Percentiles rank a stretch among this genome's conserved stretches.
These are phyloP conservation scores for Callosobruchus maculatus DNA, from an alignment of 2,888 invertebrate species.

Conservation along the genomic window DNA sequence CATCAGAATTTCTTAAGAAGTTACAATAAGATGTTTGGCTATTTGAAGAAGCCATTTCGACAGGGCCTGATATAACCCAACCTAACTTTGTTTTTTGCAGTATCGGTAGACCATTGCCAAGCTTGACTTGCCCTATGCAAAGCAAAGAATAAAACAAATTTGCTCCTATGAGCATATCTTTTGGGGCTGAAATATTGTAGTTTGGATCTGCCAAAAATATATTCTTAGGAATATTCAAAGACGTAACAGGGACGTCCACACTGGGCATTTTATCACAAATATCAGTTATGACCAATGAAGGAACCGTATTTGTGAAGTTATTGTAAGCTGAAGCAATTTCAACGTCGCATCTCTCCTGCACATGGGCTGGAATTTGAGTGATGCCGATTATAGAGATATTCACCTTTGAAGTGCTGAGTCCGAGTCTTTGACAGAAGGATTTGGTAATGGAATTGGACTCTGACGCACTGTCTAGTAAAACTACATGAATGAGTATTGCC, in stretches of 20 bases:
- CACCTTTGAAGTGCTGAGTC: not conserved
- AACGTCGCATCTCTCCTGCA: not conserved
- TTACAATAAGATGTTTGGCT: no score
- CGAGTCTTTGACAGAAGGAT: not conserved
- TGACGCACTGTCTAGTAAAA: not conserved
- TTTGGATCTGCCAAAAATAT: no score
- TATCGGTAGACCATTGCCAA: not conserved
- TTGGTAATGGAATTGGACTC: not conserved
- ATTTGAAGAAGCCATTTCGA: not conserved
- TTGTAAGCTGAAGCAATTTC: not conserved
- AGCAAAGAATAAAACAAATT: not conserved
- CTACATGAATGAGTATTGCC: not conserved
- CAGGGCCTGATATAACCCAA: slow-evolving; percentile 1
- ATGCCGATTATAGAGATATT: not conserved
- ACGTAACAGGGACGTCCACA: no score
- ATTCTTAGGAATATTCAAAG: no score
- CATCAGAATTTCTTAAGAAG: no score
- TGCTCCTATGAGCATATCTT: not conserved
- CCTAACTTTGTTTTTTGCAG: slow-evolving; percentile 4
- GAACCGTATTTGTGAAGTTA: not conserved
- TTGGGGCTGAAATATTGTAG: no score
- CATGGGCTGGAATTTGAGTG: not conserved
- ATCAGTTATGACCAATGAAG: not conserved
- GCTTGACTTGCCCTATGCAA: not conserved
- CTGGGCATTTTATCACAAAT: not conserved